Percentiles rank a stretch among this genome's conserved stretches.
Conservation (phyloP, 1,140 invertebrate species). For the Pteromalus puparum region DNA sequence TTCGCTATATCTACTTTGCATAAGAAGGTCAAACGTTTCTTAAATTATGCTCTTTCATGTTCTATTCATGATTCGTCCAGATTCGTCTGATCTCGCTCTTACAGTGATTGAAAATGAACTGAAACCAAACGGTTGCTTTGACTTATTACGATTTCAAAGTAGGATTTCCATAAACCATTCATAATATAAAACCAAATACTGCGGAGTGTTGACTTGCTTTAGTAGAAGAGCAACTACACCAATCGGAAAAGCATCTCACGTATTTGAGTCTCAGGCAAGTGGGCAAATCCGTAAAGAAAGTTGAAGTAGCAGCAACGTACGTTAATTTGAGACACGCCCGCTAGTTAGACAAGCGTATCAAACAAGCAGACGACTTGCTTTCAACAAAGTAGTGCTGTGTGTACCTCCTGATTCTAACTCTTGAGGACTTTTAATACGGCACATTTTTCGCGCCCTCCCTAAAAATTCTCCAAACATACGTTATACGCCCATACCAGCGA, state of each 20-base stretch:
- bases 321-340: constrained; percentile 26
- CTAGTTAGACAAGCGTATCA: not conserved
- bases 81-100: too few species aligned
- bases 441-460: not conserved
- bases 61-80: too few species aligned
- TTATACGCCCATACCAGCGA: not conserved
- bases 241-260: constrained; percentile 14
- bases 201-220: not conserved
- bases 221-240: not conserved
- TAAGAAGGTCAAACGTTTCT: too few species aligned
- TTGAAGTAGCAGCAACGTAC: not conserved
- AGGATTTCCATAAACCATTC: too few species aligned
- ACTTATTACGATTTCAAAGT: too few species aligned
- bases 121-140: too few species aligned
- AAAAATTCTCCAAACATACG: not conserved
- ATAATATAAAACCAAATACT: not conserved
- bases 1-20: too few species aligned
- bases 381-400: constrained; percentile 8
- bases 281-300: constrained; percentile 19
- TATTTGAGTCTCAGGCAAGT: not conserved
- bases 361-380: constrained; percentile 20
- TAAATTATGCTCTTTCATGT: too few species aligned
- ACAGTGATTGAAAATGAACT: too few species aligned
- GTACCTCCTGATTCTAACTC: not conserved
- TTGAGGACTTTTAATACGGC: too few species aligned